These are phyloP conservation scores for Sula dactylatra DNA, from an alignment of 2,113 vertebrate species.

Conservation along the genomic window DNA sequence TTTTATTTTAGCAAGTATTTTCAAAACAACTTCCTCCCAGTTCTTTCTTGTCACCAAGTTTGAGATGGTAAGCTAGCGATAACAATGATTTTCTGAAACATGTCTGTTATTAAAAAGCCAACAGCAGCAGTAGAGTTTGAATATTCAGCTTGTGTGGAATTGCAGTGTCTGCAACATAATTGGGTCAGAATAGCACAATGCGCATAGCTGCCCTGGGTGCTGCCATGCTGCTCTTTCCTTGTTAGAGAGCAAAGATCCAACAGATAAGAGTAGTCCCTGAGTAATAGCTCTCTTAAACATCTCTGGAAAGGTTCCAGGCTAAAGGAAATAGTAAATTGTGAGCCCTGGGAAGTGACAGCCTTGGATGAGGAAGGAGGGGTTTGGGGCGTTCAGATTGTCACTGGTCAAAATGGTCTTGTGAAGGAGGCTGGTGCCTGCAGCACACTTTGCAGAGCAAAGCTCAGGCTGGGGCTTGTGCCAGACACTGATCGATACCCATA, in stretches of 20 bases:
- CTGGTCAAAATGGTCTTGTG: neutral
- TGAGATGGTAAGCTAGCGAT: neutral
- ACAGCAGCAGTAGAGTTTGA: neutral
- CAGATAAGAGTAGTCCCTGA: neutral
- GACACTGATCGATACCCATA: neutral
- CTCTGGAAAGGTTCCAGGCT: neutral
- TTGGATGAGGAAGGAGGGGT: neutral
- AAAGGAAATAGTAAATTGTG: neutral
- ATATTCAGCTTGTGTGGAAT: neutral
- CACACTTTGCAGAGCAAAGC: neutral
- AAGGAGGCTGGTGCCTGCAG: neutral
- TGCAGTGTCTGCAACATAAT: neutral
- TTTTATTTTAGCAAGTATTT: neutral
- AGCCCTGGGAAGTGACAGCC: neutral
- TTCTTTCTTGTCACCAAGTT: neutral
- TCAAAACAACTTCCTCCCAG: neutral
- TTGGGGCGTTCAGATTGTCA: neutral
- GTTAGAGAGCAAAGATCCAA: neutral
- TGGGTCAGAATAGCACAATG: neutral
- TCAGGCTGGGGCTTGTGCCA: neutral
- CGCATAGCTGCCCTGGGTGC: neutral
- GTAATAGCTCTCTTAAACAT: neutral
- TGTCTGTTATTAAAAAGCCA: neutral
- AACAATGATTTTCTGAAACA: neutral
- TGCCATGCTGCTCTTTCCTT: neutral